Evolutionary conservation across 2,797 vertebrate species (phyloP), one percentile per base, ranked within the genome.

Genomic region (Danio aesculapii): DNA sequence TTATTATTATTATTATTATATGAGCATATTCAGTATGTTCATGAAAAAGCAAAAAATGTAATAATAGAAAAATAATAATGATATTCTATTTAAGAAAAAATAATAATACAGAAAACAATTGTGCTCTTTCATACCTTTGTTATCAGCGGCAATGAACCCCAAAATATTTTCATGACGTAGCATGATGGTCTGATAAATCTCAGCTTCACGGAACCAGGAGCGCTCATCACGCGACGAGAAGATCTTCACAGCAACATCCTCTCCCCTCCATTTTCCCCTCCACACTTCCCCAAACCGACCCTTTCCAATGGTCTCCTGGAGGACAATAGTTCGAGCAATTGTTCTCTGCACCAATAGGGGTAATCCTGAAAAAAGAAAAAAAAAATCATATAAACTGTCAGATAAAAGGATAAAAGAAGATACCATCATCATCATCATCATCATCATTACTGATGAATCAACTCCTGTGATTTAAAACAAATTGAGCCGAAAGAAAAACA

Each of bases 101-200:
- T 30, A 30, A 30, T 30, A 30, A 30, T 30, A 30, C 30, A 30
- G 30, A 30, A 30, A 30, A 30, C 30, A 30, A 30, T 30, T 30
- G 1, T 30, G 30, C 30, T 3, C 1, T 1, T 30, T 69, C 6
- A 70, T 76, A 82, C 98, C 98, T 95, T 99, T 99, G 92, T 98
- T 99, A 87, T 99, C 98, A 0, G 98, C 98, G 49, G 97, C 98
- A 2, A 99, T 97, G 86, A 99, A 99, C 67, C 97, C 98, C 88
- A 99, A 93, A 88, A 99, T 97, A 90, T 99, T 98, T 44, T 99
- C 97, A 0, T 99, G 98, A 46, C 97, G 92, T 81, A 99, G 93
- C 97, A 99, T 97, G 21, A 97, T 95, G 0, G 98, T 99, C 93
- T 99, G 98, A 84, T 99, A 99, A 83, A 99, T 97, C 89, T 99